A percentile compares a stretch with the other conserved stretches of the same genome.
phyloP scores from a whole-genome alignment of 2,797 vertebrate species.

The Peromyscus nudipes region DNA sequence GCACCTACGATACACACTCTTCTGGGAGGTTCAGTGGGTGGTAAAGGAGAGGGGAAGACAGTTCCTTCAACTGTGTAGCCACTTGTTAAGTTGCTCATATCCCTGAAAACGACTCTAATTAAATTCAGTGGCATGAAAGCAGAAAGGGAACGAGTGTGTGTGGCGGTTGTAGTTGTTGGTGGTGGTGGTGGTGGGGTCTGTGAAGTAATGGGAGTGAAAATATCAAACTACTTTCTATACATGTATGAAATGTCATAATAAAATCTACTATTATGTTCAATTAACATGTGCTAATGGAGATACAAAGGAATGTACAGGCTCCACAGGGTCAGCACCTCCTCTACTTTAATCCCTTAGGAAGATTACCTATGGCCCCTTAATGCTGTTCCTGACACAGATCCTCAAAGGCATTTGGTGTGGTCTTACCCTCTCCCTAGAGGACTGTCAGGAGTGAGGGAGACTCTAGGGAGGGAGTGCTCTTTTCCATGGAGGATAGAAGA shows the following conservation, averaged over 20 bases:
- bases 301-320: not conserved
- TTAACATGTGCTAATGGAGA: not conserved
- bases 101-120: too few relatives aligned
- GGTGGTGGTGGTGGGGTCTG: accelerated
- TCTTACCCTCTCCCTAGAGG: accelerated
- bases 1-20: too few relatives aligned
- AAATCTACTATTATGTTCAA: not conserved
- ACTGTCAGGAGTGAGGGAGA: not conserved
- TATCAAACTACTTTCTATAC: not conserved
- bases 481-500: too few relatives aligned
- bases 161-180: too few relatives aligned
- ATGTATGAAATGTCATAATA: not conserved
- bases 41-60: not conserved
- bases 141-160: not conserved
- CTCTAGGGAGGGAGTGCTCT: not conserved
- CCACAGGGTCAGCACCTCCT: accelerated
- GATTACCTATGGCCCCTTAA: accelerated
- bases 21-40: not conserved
- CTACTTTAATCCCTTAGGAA: not conserved
- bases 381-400: not conserved
- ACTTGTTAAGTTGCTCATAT: not conserved
- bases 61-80: too few relatives aligned
- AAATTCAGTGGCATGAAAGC: not conserved
- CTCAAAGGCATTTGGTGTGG: too few relatives aligned
- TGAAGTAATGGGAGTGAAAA: not conserved